Evolutionary conservation across 2,113 vertebrate species (phyloP).

Genomic region (Bambusicola thoracicus): DNA sequence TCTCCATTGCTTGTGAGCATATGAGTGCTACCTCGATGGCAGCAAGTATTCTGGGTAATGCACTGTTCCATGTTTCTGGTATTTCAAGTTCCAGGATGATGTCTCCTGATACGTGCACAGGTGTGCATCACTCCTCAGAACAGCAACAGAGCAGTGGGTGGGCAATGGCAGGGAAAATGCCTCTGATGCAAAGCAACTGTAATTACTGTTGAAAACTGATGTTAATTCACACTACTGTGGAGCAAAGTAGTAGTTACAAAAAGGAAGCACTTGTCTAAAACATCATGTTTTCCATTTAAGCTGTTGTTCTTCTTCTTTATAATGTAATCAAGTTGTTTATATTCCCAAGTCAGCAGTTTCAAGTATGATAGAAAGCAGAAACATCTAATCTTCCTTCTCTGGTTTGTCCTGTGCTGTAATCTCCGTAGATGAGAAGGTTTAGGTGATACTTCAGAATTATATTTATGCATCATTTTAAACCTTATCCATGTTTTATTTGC

Average conservation of each 20-base stretch:
- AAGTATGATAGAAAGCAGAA: background rate
- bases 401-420: background rate
- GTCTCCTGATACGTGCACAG: background rate
- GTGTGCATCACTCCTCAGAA: background rate
- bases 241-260: conserved; percentile 1
- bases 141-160: background rate
- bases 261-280: background rate
- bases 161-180: background rate
- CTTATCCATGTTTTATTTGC: background rate
- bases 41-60: background rate
- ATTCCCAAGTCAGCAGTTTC: background rate
- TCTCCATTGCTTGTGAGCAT: background rate
- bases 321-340: background rate
- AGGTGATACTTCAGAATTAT: background rate
- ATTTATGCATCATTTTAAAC: background rate
- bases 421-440: background rate
- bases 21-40: background rate
- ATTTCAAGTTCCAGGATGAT: background rate
- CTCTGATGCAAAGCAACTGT: background rate
- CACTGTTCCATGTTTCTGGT: background rate
- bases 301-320: background rate
- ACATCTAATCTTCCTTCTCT: background rate
- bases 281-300: background rate
- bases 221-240: background rate
- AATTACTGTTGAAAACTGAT: conserved; percentile 3